These are phyloP conservation scores for Ypsolopha sequella DNA, from an alignment of 2,888 invertebrate species.

Conservation along the genomic window DNA sequence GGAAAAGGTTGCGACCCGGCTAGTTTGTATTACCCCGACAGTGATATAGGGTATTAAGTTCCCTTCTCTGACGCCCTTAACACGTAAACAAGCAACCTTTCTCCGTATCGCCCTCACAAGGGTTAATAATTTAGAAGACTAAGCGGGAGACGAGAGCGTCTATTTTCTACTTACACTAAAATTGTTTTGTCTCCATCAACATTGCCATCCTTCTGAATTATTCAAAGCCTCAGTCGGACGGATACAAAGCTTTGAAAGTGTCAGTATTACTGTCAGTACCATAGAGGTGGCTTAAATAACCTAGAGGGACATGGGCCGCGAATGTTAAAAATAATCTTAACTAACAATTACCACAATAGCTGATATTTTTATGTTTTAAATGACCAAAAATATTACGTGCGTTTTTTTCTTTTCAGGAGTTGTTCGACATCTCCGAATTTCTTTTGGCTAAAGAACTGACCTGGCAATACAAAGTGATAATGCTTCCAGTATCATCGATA, in stretches of 20 bases:
- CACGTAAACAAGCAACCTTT: slow-evolving; percentile 5
- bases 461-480: no score
- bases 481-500: no score
- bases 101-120: slow-evolving; percentile 56
- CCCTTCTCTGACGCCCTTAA: slow-evolving; percentile 21
- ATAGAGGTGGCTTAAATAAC: no score
- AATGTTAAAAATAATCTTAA: no score
- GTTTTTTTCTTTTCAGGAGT: no score
- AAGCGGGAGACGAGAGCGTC: slow-evolving; percentile 40
- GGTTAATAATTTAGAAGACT: slow-evolving; percentile 67
- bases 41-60: slow-evolving; percentile 70
- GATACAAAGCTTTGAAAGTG: slow-evolving; percentile 7
- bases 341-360: no score
- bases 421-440: no score
- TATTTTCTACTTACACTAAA: slow-evolving; percentile 54
- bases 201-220: slow-evolving; percentile 36
- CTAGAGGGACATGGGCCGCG: no score
- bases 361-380: no score
- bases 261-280: no score
- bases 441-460: no score
- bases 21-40: slow-evolving; percentile 66
- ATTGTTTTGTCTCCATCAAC: slow-evolving; percentile 48
- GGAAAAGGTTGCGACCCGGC: slow-evolving; percentile 67
- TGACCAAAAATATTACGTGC: no score
- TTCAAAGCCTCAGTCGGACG: slow-evolving; percentile 22